A percentile compares a stretch with the other conserved stretches of the same genome.
Evolutionary conservation across 2,113 vertebrate species (phyloP).

Genomic region (Ellobius talpinus): DNA sequence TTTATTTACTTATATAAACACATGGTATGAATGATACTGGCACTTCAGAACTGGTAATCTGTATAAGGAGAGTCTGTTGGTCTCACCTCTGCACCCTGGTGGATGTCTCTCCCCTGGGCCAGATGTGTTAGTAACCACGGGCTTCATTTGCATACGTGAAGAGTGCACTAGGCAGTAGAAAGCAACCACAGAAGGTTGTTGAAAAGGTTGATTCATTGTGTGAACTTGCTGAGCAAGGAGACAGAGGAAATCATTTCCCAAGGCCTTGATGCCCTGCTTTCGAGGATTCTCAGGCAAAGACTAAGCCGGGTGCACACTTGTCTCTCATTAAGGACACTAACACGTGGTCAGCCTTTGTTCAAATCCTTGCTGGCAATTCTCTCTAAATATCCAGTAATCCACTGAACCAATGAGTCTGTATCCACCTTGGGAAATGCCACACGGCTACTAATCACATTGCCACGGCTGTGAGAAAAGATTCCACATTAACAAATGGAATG

Average conservation of each 20-base stretch:
- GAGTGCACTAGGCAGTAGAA: background rate
- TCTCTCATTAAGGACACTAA: constrained; percentile 44
- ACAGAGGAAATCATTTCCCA: background rate
- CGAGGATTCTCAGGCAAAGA: background rate
- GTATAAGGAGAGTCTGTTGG: background rate
- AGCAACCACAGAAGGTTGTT: background rate
- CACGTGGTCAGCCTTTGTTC: background rate
- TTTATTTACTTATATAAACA: constrained; percentile 22
- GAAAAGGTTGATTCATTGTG: background rate
- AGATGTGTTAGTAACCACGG: background rate
- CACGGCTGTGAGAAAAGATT: constrained; percentile 17
- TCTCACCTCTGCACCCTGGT: background rate
- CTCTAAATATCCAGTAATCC: background rate
- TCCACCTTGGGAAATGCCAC: background rate
- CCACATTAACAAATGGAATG: background rate
- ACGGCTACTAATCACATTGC: background rate
- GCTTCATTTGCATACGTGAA: constrained; percentile 6
- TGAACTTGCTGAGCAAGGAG: background rate
- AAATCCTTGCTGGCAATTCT: background rate
- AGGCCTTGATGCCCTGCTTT: background rate
- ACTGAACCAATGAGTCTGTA: constrained; percentile 6
- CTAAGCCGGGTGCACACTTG: background rate
- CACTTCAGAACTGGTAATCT: background rate
- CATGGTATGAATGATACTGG: background rate
- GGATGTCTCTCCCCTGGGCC: background rate